phyloP scores from a whole-genome alignment of 2,888 invertebrate genomes.

The Torymus texanus region DNA sequence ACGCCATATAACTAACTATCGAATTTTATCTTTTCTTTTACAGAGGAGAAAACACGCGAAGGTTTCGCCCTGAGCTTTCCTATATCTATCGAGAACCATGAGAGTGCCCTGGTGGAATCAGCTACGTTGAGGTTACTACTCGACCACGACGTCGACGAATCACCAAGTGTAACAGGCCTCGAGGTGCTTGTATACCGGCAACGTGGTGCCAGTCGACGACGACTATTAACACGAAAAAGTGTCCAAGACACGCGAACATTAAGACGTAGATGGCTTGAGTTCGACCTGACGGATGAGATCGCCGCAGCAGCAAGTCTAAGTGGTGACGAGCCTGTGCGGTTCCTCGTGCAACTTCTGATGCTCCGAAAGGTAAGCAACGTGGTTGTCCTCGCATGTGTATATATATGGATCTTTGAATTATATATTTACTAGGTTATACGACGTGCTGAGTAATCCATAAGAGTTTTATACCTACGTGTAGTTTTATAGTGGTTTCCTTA shows the following conservation, averaged over 20 bases:
- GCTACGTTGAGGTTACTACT: conserved; percentile 76
- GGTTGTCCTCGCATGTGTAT: too few species aligned
- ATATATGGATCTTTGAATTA: too few species aligned
- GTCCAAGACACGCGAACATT: conserved; percentile 47
- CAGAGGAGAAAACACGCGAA: conserved; percentile 23
- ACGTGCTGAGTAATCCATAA: neutral
- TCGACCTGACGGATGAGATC: conserved; percentile 79
- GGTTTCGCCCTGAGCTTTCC: conserved; percentile 38
- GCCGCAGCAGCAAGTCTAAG: conserved; percentile 70
- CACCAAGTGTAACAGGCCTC: conserved; percentile 50
- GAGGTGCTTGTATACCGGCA: conserved; percentile 62
- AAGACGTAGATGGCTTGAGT: conserved; percentile 79
- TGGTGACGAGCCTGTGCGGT: conserved; percentile 62
- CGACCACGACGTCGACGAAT: conserved; percentile 56
- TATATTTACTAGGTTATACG: too few species aligned
- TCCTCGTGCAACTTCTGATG: conserved; percentile 70
- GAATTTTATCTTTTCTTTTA: neutral
- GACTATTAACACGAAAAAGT: neutral
- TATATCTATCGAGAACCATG: conserved; percentile 6
- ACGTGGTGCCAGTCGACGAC: neutral
- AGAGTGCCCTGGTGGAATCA: conserved; percentile 70
- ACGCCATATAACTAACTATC: too few species aligned
- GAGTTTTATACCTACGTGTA: too few species aligned
- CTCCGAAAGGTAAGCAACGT: conserved; percentile 63
- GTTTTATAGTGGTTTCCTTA: too few species aligned